phyloP scores from a whole-genome alignment of 2,113 vertebrate species.

The Vulpes vulpes region DNA sequence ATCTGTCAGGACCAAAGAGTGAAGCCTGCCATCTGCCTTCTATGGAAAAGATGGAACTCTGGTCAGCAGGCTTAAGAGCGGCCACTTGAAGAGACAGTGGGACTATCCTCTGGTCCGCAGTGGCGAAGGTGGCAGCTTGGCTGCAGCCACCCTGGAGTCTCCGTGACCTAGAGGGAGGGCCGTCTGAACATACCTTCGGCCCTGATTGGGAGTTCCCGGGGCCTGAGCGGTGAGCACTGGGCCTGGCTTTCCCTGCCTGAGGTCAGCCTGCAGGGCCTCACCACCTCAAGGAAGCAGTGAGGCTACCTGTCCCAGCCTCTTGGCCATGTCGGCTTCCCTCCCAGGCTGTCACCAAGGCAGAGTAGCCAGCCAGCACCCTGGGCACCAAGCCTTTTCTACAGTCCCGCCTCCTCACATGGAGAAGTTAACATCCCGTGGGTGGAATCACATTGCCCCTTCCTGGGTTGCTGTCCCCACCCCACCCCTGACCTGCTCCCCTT shows the following conservation, averaged over 20 bases:
- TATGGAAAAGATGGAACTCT: not conserved
- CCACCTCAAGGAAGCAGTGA: not conserved
- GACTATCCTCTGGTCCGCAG: rapidly evolving
- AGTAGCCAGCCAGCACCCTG: not conserved
- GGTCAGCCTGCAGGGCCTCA: not conserved
- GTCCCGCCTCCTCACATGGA: rapidly evolving
- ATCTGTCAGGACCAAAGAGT: not conserved
- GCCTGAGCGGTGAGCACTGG: too few species aligned
- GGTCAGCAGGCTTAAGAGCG: not conserved
- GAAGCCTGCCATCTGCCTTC: not conserved
- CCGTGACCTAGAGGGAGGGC: not conserved
- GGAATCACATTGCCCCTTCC: rapidly evolving
- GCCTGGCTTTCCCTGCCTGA: not conserved
- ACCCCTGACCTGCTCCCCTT: rapidly evolving
- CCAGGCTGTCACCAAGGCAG: not conserved
- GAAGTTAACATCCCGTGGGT: not conserved
- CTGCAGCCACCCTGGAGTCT: not conserved
- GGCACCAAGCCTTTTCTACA: rapidly evolving
- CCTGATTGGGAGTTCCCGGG: rapidly evolving
- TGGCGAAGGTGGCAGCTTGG: not conserved
- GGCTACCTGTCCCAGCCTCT: not conserved
- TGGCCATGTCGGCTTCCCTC: not conserved
- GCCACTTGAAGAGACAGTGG: not conserved
- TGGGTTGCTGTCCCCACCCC: rapidly evolving
- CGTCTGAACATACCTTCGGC: rapidly evolving